These are phyloP conservation scores for Podotricha telesiphe DNA, from an alignment of 2,888 invertebrate species.

Conservation along the genomic window DNA sequence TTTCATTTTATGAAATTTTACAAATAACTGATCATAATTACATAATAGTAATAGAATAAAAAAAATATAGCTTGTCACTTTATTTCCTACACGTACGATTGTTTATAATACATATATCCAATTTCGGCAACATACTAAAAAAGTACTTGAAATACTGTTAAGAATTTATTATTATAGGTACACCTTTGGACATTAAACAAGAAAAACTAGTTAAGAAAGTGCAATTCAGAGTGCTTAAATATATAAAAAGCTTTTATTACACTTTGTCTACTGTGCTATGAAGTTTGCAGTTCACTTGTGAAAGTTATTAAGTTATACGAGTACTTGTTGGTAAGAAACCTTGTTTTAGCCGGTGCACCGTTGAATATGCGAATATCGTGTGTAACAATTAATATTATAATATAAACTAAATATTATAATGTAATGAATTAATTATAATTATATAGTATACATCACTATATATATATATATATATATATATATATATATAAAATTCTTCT, in stretches of 20 bases:
- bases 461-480: too few relatives aligned
- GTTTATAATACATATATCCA: too few relatives aligned
- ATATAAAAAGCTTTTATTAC: constrained; percentile 53
- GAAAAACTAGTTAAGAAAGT: constrained; percentile 47
- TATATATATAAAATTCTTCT: too few relatives aligned
- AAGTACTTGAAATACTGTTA: constrained; percentile 30
- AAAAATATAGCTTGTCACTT: neutral
- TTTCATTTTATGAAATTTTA: neutral
- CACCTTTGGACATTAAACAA: constrained; percentile 40
- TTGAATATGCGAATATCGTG: constrained; percentile 56
- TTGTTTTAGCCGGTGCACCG: constrained; percentile 42
- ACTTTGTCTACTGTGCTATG: constrained; percentile 50
- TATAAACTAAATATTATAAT: too few relatives aligned
- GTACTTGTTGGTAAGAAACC: constrained; percentile 35
- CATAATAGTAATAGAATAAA: neutral
- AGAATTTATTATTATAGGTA: constrained; percentile 38
- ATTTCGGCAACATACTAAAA: neutral
- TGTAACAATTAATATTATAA: constrained; percentile 52
- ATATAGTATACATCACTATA: too few relatives aligned
- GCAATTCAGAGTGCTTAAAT: constrained; percentile 51
- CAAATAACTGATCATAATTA: neutral
- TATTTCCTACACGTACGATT: neutral
- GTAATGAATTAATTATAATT: too few relatives aligned
- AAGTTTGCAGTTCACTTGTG: constrained; percentile 44
- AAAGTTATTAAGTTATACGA: constrained; percentile 38